A percentile compares a stretch with the other conserved stretches of the same genome.
Conservation (phyloP, 2,797 vertebrate species). For the Hydrolagus colliei region DNA sequence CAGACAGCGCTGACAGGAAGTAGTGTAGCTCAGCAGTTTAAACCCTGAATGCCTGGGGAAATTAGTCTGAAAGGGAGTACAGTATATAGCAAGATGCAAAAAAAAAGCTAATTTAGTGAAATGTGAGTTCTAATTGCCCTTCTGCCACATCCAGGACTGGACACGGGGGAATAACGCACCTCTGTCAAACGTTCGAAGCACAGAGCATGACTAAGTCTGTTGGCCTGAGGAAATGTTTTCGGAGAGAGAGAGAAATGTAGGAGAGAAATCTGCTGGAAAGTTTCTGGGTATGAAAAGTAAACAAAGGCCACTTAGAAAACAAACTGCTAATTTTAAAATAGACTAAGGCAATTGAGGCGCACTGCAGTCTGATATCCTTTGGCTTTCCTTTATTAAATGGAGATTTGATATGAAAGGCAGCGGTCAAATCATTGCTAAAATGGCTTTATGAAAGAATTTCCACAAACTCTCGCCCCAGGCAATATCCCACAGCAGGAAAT, state of each 20-base stretch:
- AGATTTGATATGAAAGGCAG: neutral
- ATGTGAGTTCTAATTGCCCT: neutral
- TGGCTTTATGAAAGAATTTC: neutral
- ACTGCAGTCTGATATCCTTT: neutral
- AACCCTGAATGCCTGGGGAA: neutral
- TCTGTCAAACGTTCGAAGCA: neutral
- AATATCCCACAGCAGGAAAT: slow-evolving; percentile 16
- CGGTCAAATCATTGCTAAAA: neutral
- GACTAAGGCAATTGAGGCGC: neutral
- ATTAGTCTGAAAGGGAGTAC: neutral
- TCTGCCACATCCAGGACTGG: neutral
- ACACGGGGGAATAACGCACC: neutral
- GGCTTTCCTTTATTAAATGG: neutral
- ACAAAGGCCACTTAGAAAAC: neutral
- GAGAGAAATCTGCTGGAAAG: neutral
- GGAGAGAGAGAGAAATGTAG: too few species aligned
- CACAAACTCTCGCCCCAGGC: neutral
- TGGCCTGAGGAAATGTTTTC: neutral
- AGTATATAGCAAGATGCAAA: neutral
- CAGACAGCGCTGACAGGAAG: neutral
- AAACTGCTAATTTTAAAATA: neutral
- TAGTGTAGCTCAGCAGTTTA: neutral
- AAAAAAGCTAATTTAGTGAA: neutral
- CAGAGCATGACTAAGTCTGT: neutral
- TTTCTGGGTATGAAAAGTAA: neutral